Evolutionary conservation across 2,113 vertebrate genomes (phyloP).

Genomic region (Zosterops japonicus): DNA sequence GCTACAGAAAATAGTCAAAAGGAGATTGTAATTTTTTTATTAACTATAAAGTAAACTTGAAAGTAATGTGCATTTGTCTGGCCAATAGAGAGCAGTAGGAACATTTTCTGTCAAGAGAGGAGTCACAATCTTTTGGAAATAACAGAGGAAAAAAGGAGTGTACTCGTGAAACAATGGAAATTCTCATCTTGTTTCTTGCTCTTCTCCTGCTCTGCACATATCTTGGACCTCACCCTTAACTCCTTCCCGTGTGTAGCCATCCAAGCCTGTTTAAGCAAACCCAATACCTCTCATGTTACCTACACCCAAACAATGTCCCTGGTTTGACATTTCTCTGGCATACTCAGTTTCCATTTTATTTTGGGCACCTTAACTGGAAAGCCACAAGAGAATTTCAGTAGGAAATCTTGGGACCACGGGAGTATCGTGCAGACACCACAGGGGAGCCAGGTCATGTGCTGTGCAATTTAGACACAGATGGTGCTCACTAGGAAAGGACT

Average conservation of each 20-base stretch:
- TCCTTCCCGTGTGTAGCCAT: not conserved
- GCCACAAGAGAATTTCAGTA: not conserved
- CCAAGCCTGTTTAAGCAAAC: not conserved
- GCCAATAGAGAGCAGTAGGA: not conserved
- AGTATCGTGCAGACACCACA: not conserved
- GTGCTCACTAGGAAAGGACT: not conserved
- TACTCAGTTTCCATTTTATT: not conserved
- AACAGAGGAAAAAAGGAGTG: not conserved
- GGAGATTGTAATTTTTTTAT: not conserved
- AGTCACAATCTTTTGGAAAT: not conserved
- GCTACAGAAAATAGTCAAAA: not conserved
- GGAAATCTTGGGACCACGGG: not conserved
- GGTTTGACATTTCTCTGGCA: not conserved
- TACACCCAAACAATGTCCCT: not conserved
- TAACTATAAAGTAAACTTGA: not conserved
- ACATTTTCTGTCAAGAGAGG: not conserved
- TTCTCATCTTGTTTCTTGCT: not conserved
- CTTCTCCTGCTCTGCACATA: not conserved
- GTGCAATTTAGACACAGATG: not conserved
- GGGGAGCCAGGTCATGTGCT: not conserved
- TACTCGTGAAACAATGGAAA: not conserved
- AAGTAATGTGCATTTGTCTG: not conserved
- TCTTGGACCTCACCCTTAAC: not conserved
- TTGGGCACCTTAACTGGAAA: not conserved
- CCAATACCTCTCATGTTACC: not conserved